Evolutionary conservation across 1,140 invertebrate species (phyloP).

Genomic region (Tenebrio molitor): DNA sequence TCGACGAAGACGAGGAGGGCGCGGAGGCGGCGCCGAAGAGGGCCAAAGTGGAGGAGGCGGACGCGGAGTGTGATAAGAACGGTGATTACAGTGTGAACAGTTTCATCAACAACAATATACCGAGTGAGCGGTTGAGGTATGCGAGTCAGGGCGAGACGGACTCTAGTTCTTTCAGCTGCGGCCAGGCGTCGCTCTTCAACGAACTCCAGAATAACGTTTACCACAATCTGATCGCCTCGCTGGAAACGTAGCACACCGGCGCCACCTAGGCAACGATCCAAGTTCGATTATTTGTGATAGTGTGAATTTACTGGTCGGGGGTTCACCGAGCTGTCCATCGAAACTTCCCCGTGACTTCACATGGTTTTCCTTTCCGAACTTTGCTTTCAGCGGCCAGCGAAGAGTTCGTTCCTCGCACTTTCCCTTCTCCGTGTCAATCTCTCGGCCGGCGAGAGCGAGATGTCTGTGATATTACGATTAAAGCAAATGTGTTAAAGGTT

Average conservation of each 20-base stretch:
- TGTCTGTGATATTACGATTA: slow-evolving; percentile 51
- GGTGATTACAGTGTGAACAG: slow-evolving; percentile 47
- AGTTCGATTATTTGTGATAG: slow-evolving; percentile 36
- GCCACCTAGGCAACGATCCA: slow-evolving; percentile 43
- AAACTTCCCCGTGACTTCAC: slow-evolving; percentile 16
- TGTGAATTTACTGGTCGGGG: too few relatives aligned
- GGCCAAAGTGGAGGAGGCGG: slow-evolving; percentile 56
- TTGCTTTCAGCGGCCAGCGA: too few relatives aligned
- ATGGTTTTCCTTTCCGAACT: background rate
- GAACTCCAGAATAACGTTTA: slow-evolving; percentile 73
- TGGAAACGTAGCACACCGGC: slow-evolving; percentile 69
- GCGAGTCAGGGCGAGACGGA: slow-evolving; percentile 55
- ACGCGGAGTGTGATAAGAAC: background rate
- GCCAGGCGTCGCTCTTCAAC: slow-evolving; percentile 72
- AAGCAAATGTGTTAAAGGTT: slow-evolving; percentile 42
- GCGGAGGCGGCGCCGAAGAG: slow-evolving; percentile 62
- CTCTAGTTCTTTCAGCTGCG: slow-evolving; percentile 68
- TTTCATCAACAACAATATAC: slow-evolving; percentile 60
- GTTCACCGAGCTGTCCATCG: slow-evolving; percentile 8
- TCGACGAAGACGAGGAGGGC: slow-evolving; percentile 73
- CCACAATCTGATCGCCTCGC: slow-evolving; percentile 72
- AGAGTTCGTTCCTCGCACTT: too few relatives aligned
- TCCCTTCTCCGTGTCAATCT: background rate
- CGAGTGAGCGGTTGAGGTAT: slow-evolving; percentile 53
- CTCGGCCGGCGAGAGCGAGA: slow-evolving; percentile 42